phyloP scores from a whole-genome alignment of 2,888 invertebrate species.

The Lithosia quadra region DNA sequence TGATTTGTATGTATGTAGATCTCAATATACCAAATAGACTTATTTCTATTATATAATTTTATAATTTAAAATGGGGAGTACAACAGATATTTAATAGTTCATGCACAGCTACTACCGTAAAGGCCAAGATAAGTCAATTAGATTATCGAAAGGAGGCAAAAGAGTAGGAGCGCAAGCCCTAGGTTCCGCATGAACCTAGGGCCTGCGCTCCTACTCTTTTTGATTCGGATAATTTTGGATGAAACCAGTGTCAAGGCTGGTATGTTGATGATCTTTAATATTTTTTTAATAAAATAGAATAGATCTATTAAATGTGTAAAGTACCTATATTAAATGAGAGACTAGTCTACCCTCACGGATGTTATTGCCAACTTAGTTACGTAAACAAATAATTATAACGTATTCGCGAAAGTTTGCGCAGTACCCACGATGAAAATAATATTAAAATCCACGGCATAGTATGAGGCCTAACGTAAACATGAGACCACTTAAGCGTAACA shows the following conservation, averaged over 20 bases:
- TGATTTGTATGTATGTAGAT: background rate
- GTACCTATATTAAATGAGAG: background rate
- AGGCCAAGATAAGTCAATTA: background rate
- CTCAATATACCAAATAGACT: no score
- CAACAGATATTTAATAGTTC: no score
- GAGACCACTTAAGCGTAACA: constrained; percentile 63
- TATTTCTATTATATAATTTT: no score
- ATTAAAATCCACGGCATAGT: constrained; percentile 39
- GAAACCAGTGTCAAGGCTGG: background rate
- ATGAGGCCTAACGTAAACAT: constrained; percentile 49
- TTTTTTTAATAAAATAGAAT: background rate
- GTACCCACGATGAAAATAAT: constrained; percentile 23
- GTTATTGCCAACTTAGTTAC: constrained; percentile 13
- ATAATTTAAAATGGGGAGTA: no score
- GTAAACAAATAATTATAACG: constrained; percentile 15
- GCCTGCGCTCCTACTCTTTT: no score
- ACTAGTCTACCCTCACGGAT: background rate
- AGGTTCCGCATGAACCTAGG: no score
- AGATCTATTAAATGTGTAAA: background rate
- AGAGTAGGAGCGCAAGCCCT: background rate
- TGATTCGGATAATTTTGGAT: no score
- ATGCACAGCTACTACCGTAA: background rate
- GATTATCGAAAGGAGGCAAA: background rate
- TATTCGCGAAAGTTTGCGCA: constrained; percentile 18
- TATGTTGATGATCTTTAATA: background rate